These are phyloP conservation scores for Zenarchopterus dispar DNA, from an alignment of 2,797 vertebrate genomes.

Conservation along the genomic window DNA sequence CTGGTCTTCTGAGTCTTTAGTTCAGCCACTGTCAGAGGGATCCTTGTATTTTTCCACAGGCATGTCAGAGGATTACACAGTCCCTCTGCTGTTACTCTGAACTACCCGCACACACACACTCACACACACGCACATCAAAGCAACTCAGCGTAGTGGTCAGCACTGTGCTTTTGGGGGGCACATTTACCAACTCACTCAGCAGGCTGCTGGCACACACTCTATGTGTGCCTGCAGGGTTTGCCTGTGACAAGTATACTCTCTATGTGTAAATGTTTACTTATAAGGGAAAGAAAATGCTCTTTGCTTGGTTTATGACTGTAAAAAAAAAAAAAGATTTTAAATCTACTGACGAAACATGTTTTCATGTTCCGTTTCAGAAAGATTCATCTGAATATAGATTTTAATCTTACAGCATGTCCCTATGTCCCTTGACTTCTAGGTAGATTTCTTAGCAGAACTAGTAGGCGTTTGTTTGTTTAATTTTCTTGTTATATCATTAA, in stretches of 20 bases:
- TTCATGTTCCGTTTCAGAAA: background rate
- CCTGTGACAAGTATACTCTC: conserved; percentile 60
- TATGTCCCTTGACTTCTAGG: conserved; percentile 11
- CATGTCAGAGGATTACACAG: conserved; percentile 78
- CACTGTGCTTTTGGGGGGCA: conserved; percentile 53
- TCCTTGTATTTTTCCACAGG: conserved; percentile 80
- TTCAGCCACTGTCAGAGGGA: conserved; percentile 71
- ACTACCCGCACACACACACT: conserved; percentile 34
- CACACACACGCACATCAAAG: conserved; percentile 68
- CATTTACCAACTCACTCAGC: conserved; percentile 67
- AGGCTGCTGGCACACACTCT: conserved; percentile 64
- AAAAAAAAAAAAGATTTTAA: conserved; percentile 13
- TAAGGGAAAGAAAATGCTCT: conserved; percentile 24
- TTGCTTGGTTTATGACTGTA: conserved; percentile 1
- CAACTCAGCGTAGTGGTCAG: conserved; percentile 50
- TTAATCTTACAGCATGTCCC: background rate
- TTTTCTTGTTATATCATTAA: background rate
- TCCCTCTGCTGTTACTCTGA: conserved; percentile 72
- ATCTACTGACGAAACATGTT: conserved; percentile 14
- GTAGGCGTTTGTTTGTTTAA: background rate
- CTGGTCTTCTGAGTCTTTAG: conserved; percentile 62
- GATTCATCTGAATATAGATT: background rate
- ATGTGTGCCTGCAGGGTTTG: conserved; percentile 72
- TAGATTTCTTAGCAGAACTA: background rate
- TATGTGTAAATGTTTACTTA: conserved; percentile 34